Percentiles rank a stretch among this genome's conserved stretches.
These are phyloP conservation scores for Hoplias malabaricus DNA, from an alignment of 2,113 vertebrate genomes.

Conservation along the genomic window DNA sequence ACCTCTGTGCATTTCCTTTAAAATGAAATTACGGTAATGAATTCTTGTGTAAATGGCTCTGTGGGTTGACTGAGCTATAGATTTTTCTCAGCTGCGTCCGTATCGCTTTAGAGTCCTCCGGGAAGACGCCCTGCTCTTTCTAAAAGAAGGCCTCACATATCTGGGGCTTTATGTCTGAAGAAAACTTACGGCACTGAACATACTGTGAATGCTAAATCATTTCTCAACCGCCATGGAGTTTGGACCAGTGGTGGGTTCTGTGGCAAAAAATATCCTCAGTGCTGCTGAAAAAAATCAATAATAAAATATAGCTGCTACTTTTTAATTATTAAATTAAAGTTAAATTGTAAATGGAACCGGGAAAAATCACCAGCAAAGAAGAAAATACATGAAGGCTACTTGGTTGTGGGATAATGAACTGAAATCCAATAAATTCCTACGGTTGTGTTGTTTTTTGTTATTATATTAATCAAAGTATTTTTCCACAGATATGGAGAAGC, in stretches of 20 bases:
- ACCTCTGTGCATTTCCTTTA: not conserved
- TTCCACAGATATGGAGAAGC: conserved; percentile 75
- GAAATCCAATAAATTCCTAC: no score
- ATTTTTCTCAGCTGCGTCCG: not conserved
- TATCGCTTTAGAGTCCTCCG: not conserved
- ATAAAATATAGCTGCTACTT: no score
- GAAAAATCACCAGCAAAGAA: no score
- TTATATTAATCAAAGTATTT: not conserved
- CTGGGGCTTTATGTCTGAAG: not conserved
- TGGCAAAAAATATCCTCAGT: not conserved
- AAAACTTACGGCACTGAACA: not conserved
- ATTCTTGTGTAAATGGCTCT: not conserved
- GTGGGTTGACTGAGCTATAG: not conserved
- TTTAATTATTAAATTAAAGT: no score
- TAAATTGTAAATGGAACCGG: no score
- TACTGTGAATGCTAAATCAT: not conserved
- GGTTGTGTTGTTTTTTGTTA: not conserved
- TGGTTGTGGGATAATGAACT: no score
- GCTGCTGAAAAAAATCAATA: no score
- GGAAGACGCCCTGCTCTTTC: not conserved
- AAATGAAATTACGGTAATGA: conserved; percentile 16
- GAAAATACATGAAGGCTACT: no score
- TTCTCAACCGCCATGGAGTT: not conserved
- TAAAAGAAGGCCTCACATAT: not conserved
- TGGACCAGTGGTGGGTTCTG: not conserved